phyloP scores from a whole-genome alignment of 2,888 invertebrate species.

The Prenolepis imparis region DNA sequence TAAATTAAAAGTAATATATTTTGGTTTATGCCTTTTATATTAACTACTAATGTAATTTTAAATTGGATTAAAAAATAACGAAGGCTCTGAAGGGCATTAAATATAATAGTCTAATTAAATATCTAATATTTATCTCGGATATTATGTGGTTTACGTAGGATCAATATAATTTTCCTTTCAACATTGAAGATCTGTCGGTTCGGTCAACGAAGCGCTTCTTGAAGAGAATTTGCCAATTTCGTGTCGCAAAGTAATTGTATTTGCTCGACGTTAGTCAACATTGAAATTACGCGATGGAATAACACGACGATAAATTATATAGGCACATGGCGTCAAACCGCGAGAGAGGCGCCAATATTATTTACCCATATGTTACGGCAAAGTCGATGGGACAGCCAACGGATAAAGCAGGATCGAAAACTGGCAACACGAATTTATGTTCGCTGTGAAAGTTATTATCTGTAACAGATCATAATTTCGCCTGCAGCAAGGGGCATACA shows the following conservation, averaged over 20 bases:
- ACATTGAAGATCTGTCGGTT: neutral
- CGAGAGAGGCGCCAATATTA: conserved; percentile 41
- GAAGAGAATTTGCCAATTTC: neutral
- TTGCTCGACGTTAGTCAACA: conserved; percentile 1
- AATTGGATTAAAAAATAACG: neutral
- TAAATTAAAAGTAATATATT: neutral
- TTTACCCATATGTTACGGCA: conserved; percentile 42
- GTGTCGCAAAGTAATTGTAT: neutral
- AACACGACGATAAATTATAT: conserved; percentile 34
- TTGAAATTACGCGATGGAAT: conserved; percentile 29
- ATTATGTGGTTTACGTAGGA: neutral
- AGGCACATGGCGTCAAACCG: conserved; percentile 14
- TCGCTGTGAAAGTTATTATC: conserved; percentile 53
- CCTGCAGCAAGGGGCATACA: conserved; percentile 34
- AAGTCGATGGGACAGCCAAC: conserved; percentile 33
- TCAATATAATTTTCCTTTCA: neutral
- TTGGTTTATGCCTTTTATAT: neutral
- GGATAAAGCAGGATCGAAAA: conserved; percentile 52
- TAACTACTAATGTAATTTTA: neutral
- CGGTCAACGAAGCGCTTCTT: neutral
- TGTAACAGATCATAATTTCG: conserved; percentile 54
- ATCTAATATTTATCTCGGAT: neutral
- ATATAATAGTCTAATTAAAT: too few species aligned
- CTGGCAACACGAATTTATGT: conserved; percentile 47
- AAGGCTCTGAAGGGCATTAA: too few species aligned